phyloP scores from a whole-genome alignment of 2,888 invertebrate species.

The Adela reaumurella region DNA sequence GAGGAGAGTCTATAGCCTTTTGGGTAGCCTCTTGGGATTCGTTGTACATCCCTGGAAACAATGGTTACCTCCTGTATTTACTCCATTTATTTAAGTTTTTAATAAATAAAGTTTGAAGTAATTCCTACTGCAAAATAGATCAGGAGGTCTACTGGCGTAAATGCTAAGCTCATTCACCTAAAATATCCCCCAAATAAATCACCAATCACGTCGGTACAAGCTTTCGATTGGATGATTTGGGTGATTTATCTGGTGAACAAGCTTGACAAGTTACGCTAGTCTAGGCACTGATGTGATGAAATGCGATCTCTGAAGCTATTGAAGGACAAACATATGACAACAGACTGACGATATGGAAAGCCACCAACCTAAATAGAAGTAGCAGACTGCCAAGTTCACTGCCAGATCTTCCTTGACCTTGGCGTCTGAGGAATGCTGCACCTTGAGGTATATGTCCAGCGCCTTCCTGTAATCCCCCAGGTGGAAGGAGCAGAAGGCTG shows the following conservation, averaged over 20 bases:
- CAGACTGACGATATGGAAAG: neutral
- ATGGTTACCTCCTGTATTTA: no score
- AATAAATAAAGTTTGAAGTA: no score
- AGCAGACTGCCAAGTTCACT: conserved; percentile 88
- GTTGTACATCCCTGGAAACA: conserved; percentile 54
- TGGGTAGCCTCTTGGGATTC: conserved; percentile 64
- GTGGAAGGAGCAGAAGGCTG: conserved; percentile 94
- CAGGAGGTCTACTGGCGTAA: no score
- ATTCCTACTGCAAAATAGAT: no score
- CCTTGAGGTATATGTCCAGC: conserved; percentile 66
- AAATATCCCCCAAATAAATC: no score
- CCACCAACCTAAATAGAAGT: conserved; percentile 83
- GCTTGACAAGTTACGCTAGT: no score
- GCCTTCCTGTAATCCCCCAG: conserved; percentile 88
- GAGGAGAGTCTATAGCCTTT: conserved; percentile 61
- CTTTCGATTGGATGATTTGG: no score
- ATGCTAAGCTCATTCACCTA: no score
- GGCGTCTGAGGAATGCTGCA: conserved; percentile 36
- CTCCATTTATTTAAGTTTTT: no score
- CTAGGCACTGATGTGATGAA: no score
- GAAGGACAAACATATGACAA: conserved; percentile 1
- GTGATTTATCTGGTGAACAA: no score
- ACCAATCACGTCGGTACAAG: no score
- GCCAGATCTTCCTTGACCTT: conserved; percentile 59
- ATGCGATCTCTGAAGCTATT: neutral